A percentile compares a stretch with the other conserved stretches of the same genome.
Conservation (phyloP, 2,888 invertebrate genomes). For the Slavum lentiscoides region DNA sequence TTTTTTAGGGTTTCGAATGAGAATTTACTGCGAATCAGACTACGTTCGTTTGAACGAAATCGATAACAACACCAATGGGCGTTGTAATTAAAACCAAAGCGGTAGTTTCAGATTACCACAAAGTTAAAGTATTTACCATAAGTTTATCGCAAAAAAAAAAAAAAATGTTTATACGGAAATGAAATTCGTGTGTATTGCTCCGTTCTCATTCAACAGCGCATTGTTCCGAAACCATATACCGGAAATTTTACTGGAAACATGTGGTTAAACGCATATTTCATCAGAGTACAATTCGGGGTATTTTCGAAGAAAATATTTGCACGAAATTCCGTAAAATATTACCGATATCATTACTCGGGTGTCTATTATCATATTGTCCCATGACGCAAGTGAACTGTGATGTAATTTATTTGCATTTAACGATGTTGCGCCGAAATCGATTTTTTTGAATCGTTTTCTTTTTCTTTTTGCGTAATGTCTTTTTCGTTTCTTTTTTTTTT, state of each 20-base stretch:
- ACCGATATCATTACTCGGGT: conserved; percentile 15
- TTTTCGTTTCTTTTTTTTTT: too few species aligned
- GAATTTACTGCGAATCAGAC: conserved; percentile 18
- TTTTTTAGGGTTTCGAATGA: conserved; percentile 10
- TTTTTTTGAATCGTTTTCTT: background rate
- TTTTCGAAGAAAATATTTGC: background rate
- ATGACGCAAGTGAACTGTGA: too few species aligned
- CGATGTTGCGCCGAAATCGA: background rate
- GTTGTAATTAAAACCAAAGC: conserved; percentile 26
- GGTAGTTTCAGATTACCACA: background rate
- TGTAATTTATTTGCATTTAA: background rate
- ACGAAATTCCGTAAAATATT: background rate
- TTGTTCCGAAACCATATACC: conserved; percentile 9
- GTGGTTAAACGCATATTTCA: conserved; percentile 24
- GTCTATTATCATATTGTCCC: background rate
- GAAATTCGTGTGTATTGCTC: background rate
- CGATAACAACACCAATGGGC: conserved; percentile 20
- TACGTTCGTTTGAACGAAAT: conserved; percentile 29
- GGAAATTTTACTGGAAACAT: background rate
- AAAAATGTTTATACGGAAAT: conserved; percentile 25
- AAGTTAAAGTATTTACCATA: conserved; percentile 30
- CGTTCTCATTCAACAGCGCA: background rate
- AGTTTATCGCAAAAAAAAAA: conserved; percentile 32
- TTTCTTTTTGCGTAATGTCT: background rate
- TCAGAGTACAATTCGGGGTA: background rate